Percentiles rank a stretch among this genome's conserved stretches.
These are phyloP conservation scores for Oscheius sp. DNA, from an alignment of 2,888 invertebrate genomes.

Conservation along the genomic window DNA sequence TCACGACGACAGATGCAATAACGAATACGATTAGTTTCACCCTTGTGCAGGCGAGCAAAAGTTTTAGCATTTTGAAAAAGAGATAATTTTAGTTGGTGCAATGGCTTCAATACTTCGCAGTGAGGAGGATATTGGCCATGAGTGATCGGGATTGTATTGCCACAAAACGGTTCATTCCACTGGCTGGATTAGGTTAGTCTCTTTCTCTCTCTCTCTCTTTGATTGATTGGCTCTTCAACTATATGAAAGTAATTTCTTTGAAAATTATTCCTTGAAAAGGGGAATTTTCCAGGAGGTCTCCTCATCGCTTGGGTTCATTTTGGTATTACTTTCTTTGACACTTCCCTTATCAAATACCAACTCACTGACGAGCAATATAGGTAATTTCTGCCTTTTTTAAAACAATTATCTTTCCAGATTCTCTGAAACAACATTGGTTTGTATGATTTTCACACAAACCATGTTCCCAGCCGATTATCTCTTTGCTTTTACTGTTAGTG, in stretches of 20 bases:
- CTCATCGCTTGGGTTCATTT: conserved; percentile 67
- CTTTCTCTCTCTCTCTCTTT: background rate
- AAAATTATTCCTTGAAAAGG: too few relatives aligned
- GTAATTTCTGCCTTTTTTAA: conserved; percentile 19
- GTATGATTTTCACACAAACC: conserved; percentile 69
- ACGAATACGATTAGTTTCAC: conserved; percentile 49
- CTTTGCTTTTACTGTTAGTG: conserved; percentile 66
- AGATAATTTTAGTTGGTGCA: conserved; percentile 40
- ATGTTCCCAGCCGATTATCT: conserved; percentile 68
- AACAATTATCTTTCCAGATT: conserved; percentile 31
- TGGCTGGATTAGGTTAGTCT: conserved; percentile 45
- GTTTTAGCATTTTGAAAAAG: background rate
- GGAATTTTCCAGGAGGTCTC: conserved; percentile 35
- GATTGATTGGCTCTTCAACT: too few relatives aligned
- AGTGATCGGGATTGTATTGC: conserved; percentile 59
- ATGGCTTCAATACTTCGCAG: conserved; percentile 61
- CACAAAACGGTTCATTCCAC: conserved; percentile 59
- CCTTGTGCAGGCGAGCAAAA: conserved; percentile 48
- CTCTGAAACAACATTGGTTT: conserved; percentile 58
- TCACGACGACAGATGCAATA: conserved; percentile 41
- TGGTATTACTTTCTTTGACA: conserved; percentile 64
- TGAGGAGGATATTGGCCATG: conserved; percentile 59
- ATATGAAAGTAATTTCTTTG: too few relatives aligned
- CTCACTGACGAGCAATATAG: conserved; percentile 59
- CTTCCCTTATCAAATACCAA: conserved; percentile 64